Evolutionary conservation across 2,797 vertebrate genomes (phyloP).

Genomic region (Coregonus suidteri): DNA sequence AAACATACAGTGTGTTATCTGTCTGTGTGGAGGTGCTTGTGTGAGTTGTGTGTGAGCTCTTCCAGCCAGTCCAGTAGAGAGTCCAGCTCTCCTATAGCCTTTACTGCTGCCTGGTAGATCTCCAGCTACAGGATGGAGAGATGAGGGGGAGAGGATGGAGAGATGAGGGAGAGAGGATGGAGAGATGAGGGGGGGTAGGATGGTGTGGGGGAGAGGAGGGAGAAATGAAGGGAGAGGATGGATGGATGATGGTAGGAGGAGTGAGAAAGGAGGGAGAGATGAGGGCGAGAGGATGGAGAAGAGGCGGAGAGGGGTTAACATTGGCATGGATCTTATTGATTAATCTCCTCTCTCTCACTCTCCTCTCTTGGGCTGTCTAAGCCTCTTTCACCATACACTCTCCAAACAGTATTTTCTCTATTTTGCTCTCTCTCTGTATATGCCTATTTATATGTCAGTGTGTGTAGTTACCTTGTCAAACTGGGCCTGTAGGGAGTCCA

Average conservation of each 20-base stretch:
- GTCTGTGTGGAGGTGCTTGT: not conserved
- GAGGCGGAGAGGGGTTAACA: not conserved
- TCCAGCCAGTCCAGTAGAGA: conserved; percentile 75
- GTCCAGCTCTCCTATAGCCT: conserved; percentile 77
- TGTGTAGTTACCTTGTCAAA: conserved; percentile 68
- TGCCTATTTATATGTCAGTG: not conserved
- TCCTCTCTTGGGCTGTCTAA: not conserved
- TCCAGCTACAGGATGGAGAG: conserved; percentile 58
- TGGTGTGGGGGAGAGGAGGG: not conserved
- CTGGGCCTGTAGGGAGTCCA: conserved; percentile 58
- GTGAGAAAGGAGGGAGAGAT: no score
- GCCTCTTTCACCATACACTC: conserved; percentile 10
- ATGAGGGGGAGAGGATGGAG: not conserved
- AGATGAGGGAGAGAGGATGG: not conserved
- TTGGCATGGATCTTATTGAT: not conserved
- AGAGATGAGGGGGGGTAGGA: not conserved
- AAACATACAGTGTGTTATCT: not conserved
- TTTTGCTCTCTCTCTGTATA: not conserved
- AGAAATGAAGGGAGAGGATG: not conserved
- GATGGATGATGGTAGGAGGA: not conserved
- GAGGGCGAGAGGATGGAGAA: not conserved
- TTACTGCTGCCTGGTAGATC: conserved; percentile 54
- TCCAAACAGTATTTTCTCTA: no score
- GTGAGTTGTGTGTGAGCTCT: conserved; percentile 30
- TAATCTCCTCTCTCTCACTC: no score